Evolutionary conservation across 2,888 invertebrate genomes (phyloP), one percentile per base, ranked within the genome.

Genomic region (Tiliacea aurago): DNA sequence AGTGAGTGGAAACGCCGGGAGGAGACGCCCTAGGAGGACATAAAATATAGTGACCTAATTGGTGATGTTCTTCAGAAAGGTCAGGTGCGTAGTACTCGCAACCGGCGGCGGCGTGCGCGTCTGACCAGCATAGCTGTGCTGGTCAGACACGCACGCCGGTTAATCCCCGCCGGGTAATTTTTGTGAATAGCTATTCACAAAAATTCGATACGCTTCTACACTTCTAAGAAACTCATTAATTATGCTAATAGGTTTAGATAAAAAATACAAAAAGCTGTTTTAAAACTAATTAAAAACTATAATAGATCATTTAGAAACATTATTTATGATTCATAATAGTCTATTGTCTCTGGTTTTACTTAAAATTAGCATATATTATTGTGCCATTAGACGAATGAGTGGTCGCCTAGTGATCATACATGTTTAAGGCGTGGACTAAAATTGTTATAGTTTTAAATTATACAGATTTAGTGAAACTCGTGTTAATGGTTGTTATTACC

Each of bases 291-390:
- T 71, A 37, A 1, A 33, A 59, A 64, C 23, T 47, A 28, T 62
- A 78, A 84, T 79, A 77, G 78, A 79, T 82, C 11, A 77, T 70
- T 80, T 75, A 61, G 49, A 56, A 75, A 23, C 71, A 78, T 90
- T 85, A 90, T 89, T 90, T 90, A 92, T 93, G 91, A 91, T 85
- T 92, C 91, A 91, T 91, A 91, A 91, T 87, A 70, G 78, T 77
- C 86, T 81, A 88, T 90, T 89, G 89, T 91, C 76, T 71, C 84
- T 84, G 76, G 86, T 81, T 84, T 88, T 86, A 87, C 87, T 86
- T 86, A 84, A 85, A 88, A 94, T 94, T 94, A 92, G 89, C 93
- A 94, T 94, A 88, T 89, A 86, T 94, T 90, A 93, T 88, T 88
- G 78, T 80, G 63, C 90, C 90, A 93, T 94, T 94, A 94, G 83